phyloP scores from a whole-genome alignment of 2,797 vertebrate genomes.

The Chelon auratus region DNA sequence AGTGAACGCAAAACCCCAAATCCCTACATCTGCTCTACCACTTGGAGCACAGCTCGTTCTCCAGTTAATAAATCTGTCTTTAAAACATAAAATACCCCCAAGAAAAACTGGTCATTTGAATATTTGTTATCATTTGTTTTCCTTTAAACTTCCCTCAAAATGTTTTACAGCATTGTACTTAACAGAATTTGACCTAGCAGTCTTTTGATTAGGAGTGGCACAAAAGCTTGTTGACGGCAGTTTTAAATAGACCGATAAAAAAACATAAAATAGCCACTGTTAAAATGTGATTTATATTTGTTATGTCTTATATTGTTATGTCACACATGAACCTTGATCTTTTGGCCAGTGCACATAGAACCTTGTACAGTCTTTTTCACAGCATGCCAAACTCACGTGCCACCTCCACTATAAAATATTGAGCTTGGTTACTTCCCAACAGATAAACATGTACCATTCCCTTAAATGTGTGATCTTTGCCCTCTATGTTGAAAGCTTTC shows the following conservation, averaged over 20 bases:
- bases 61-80: conserved; percentile 69
- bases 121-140: conserved; percentile 34
- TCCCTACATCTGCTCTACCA: conserved; percentile 56
- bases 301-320: neutral
- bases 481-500: neutral
- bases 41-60: conserved; percentile 41
- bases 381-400: neutral
- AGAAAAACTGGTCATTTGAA: conserved; percentile 44
- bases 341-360: neutral
- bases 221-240: neutral
- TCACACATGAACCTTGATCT: neutral
- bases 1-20: conserved; percentile 44
- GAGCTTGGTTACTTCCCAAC: neutral
- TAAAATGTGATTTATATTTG: neutral
- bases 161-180: conserved; percentile 17
- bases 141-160: neutral
- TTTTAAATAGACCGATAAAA: neutral
- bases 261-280: neutral
- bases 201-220: neutral
- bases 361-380: neutral
- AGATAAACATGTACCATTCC: neutral
- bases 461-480: neutral
- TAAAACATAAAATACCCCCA: conserved; percentile 48
- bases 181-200: neutral
- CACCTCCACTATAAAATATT: too few species aligned